A percentile compares a stretch with the other conserved stretches of the same genome.
phyloP scores from a whole-genome alignment of 2,797 vertebrate species.

The Sarcoramphus papa region DNA sequence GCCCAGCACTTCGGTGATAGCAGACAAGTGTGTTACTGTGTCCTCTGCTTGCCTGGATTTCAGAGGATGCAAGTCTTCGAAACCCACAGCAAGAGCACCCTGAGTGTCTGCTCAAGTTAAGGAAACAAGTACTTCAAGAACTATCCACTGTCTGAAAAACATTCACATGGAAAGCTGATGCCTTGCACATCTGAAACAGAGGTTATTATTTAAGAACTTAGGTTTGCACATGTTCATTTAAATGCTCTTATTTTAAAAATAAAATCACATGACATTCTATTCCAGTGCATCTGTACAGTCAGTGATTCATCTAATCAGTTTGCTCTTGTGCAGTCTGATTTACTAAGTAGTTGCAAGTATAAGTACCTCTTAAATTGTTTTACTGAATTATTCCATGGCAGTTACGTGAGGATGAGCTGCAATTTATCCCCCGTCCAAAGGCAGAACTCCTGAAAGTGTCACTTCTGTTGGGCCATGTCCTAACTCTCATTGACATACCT shows the following conservation, averaged over 20 bases:
- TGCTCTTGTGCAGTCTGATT: constrained; percentile 17
- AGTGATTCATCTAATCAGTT: constrained; percentile 46
- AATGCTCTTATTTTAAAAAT: constrained; percentile 34
- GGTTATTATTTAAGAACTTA: not conserved
- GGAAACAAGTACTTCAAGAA: not conserved
- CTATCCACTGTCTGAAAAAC: not conserved
- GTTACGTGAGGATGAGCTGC: not conserved
- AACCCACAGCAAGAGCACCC: not conserved
- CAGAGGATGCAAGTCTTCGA: not conserved
- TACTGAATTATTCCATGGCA: not conserved
- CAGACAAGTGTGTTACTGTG: not conserved
- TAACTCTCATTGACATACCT: not conserved
- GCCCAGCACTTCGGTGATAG: not conserved
- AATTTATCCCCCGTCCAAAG: not conserved
- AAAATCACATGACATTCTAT: constrained; percentile 16
- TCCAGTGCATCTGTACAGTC: constrained; percentile 13
- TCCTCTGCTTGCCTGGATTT: not conserved
- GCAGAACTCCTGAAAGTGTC: not conserved
- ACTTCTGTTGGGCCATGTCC: not conserved
- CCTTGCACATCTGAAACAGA: not conserved
- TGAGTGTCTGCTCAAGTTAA: accelerated
- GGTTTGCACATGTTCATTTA: not conserved
- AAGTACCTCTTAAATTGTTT: not conserved
- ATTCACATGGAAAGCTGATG: not conserved
- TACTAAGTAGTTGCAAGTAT: not conserved